Conservation (phyloP, 2,113 vertebrate species). For the rabbit (Oryctolagus cuniculus) region DNA sequence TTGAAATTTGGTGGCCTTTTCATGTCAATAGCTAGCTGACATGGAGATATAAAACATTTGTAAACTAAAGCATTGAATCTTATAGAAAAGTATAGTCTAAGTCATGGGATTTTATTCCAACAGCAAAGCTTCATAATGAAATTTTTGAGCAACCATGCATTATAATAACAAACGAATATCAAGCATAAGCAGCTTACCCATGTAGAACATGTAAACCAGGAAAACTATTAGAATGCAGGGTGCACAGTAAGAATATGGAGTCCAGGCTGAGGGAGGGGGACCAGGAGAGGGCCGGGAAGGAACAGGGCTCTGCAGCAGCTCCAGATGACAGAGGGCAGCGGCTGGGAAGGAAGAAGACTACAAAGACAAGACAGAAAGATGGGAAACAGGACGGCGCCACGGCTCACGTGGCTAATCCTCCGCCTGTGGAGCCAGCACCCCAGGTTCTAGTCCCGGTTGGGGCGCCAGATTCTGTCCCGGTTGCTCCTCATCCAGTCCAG, state of each 20-base stretch:
- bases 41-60: conserved; percentile 17
- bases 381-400: not conserved
- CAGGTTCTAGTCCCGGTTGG: too few species aligned
- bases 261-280: not conserved
- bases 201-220: not conserved
- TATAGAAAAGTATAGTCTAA: conserved; percentile 47
- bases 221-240: not conserved
- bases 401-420: too few species aligned
- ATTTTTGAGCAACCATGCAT: conserved; percentile 48
- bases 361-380: not conserved
- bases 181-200: not conserved
- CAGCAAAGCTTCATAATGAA: conserved; percentile 51
- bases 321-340: not conserved
- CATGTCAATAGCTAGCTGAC: not conserved
- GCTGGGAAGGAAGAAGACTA: not conserved
- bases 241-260: not conserved
- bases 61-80: conserved; percentile 44
- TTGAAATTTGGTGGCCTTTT: not conserved
- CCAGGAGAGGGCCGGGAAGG: not conserved
- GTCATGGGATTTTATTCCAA: conserved; percentile 59
- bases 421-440: too few species aligned
- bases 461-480: too few species aligned
- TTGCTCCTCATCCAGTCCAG: too few species aligned
- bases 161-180: conserved; percentile 33
- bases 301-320: not conserved